Evolutionary conservation across 2,888 invertebrate species (phyloP), one percentile per base, ranked within the genome.

Genomic region (Neria commutata): DNA sequence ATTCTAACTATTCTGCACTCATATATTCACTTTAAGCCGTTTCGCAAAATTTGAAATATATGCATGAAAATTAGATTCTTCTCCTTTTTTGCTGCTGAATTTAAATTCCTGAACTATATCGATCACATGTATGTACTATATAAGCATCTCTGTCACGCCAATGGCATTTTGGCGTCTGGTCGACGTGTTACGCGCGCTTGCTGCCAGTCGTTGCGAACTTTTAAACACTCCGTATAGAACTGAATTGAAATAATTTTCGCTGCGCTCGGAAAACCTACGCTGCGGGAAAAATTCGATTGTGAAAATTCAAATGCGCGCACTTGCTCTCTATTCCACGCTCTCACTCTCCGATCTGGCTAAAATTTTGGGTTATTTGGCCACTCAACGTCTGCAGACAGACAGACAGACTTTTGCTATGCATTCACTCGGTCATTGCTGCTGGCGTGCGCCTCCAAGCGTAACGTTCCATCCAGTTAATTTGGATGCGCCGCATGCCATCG

Each of bases 61-160:
- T 56, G n/a, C n/a, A n/a, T n/a, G n/a, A n/a, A n/a, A n/a, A n/a
- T n/a, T n/a, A n/a, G n/a, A n/a, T n/a, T n/a, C n/a, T n/a, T n/a
- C n/a, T n/a, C n/a, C n/a, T n/a, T n/a, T n/a, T n/a, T n/a, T n/a
- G n/a, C n/a, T n/a, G 6, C 11, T 8, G 29, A 29, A 29, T 29
- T 29, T 8, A 29, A 29, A 29, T 29, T 6, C 29, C 29, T 71
- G 63, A 72, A 70, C 69, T 71, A 74, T 65, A 69, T 62, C 68
- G 65, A 67, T 71, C 66, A 71, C 55, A 37, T 5, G 62, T 61
- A 63, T 66, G 72, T 74, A 69, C 69, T 71, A 65, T 74, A 68
- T 69, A 64, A 67, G 67, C 69, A 70, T 74, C 76, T 72, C 76
- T 75, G 72, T 76, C 70, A 51, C 74, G 66, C 78, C 66, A 67